Base-by-base conservation (phyloP, 1,140 invertebrate genomes). In the Drosophila neocordata region DNA sequence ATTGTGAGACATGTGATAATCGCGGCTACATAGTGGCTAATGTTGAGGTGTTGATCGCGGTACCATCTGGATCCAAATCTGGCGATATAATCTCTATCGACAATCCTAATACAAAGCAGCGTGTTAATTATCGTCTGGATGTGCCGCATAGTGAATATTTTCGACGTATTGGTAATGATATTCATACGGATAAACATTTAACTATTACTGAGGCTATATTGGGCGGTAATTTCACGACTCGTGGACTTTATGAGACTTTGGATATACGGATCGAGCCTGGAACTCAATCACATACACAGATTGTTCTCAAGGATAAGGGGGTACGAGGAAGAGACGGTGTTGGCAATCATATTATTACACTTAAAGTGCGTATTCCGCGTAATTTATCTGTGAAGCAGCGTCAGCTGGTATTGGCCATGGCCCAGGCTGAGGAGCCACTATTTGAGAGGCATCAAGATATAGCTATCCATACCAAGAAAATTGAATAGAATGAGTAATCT, bases 341-440 rank as follows among this genome's bases (percentile, higher is more conserved):
- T 12, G 90, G 90, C 12, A 75, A 88, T 52, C 90, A 91, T 22
- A 78, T 91, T 5, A 64, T 91, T 8, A 84, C 79, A 1, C 22
- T 91, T 1, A 90, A 82, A 38, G 79, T 91, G 15, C 77, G 74
- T 4, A 88, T 91, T 35, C 90, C 90, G 0, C 41, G 67, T 13
- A 81, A 73, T 57, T 61, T 91, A 5, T 90, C 79, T 0, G 64
- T 90, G 35, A 91, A 90, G 62, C 90, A 91, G 18, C 73, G 90
- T 5, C 90, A 89, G 38, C 64, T 91, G 15, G 73, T 91, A 12
- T 38, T 90, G 24, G 90, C 90, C 0, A 41, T 91, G 55, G 76
- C 90, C 11, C 77, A 89, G 61, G 73, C 81, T 5, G 88, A 91
- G 60, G 80, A 82, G 20, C 89, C 82, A 7, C 63, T 87, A 9